Percentiles rank a stretch among this genome's conserved stretches.
These are phyloP conservation scores for Ellobium chinense DNA, from an alignment of 2,888 invertebrate genomes.

Conservation along the genomic window DNA sequence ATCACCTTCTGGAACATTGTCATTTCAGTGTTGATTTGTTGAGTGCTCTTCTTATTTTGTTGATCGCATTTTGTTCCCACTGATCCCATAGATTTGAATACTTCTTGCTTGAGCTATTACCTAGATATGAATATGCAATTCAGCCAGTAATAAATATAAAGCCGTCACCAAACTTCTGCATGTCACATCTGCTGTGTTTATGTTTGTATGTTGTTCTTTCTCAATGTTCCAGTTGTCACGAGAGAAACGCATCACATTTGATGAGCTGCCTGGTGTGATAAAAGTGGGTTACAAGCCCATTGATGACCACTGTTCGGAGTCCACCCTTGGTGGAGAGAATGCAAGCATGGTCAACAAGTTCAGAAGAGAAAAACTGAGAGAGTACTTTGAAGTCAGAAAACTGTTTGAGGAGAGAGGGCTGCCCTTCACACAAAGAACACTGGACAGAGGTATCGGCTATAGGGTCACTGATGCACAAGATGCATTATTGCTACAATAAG, in stretches of 20 bases:
- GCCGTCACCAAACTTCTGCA: no score
- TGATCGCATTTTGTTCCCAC: no score
- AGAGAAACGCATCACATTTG: conserved; percentile 29
- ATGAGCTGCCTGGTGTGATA: conserved; percentile 61
- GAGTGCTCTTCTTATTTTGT: no score
- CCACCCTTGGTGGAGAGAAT: conserved; percentile 69
- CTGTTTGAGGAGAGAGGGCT: conserved; percentile 69
- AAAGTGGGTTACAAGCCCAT: conserved; percentile 71
- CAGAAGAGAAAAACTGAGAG: conserved; percentile 69
- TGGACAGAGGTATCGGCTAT: conserved; percentile 66
- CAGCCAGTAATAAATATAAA: no score
- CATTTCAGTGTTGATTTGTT: no score
- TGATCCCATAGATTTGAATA: no score
- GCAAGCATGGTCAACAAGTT: conserved; percentile 70
- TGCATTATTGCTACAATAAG: no score
- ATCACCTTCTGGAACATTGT: no score
- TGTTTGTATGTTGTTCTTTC: no score
- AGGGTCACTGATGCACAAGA: background rate
- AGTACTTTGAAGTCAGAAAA: conserved; percentile 67
- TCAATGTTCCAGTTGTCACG: conserved; percentile 37
- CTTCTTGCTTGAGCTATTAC: no score
- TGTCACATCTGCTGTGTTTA: no score
- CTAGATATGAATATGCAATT: no score
- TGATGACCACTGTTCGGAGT: conserved; percentile 71
- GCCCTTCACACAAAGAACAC: conserved; percentile 61